These are phyloP conservation scores for Calliscelio sp. DNA, from an alignment of 2,888 invertebrate genomes.

Conservation along the genomic window DNA sequence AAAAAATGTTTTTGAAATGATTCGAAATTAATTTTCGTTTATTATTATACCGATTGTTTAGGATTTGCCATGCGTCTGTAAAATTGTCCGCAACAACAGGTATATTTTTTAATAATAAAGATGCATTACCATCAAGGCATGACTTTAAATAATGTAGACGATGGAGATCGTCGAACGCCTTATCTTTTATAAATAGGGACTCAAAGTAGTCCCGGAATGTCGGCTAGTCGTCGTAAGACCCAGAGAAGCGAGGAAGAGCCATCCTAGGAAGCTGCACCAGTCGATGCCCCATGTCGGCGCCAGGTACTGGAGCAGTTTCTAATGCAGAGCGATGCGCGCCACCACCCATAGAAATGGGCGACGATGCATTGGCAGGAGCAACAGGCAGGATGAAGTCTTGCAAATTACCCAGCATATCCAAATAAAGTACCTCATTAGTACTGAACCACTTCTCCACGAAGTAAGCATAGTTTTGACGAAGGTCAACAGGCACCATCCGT, in stretches of 20 bases:
- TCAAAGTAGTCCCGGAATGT: no score
- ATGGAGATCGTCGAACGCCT: background rate
- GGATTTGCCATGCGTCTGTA: background rate
- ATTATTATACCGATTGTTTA: background rate
- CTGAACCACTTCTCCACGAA: background rate
- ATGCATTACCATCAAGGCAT: no score
- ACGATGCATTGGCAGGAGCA: no score
- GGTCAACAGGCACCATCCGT: background rate
- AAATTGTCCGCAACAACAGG: background rate
- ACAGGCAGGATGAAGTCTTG: background rate
- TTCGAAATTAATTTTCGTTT: background rate
- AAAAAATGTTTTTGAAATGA: no score
- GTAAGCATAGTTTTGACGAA: background rate
- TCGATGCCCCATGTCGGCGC: background rate
- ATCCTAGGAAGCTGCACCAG: background rate
- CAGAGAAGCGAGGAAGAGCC: background rate
- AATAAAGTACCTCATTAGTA: background rate
- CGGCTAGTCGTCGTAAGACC: background rate
- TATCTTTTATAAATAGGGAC: background rate
- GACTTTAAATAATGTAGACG: background rate
- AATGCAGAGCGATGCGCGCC: no score
- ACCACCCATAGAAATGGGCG: no score
- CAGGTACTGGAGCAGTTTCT: no score
- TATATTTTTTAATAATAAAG: no score
- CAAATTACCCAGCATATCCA: background rate